Percentiles rank a stretch among this genome's conserved stretches.
Conservation (phyloP, 2,797 vertebrate genomes). For the Liparis tanakae region DNA sequence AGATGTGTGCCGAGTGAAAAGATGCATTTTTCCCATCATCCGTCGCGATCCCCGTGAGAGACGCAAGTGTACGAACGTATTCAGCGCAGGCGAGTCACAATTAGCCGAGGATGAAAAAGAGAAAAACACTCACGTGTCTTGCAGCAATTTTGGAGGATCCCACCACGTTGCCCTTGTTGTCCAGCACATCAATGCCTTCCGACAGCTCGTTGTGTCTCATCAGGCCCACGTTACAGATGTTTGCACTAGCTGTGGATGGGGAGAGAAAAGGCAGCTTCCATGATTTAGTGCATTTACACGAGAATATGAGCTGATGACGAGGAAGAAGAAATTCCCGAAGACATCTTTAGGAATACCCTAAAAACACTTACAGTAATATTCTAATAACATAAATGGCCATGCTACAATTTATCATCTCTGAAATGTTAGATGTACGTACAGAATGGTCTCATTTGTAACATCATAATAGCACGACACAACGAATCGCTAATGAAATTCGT, state of each 20-base stretch:
- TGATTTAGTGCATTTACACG: not conserved
- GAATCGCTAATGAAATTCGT: too few species aligned
- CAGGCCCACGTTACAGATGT: constrained; percentile 96
- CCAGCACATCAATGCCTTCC: constrained; percentile 93
- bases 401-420: not conserved
- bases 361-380: not conserved
- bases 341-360: not conserved
- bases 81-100: not conserved
- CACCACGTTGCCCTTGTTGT: constrained; percentile 89
- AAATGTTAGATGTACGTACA: not conserved
- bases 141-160: constrained; percentile 95
- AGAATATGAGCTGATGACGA: not conserved
- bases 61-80: not conserved
- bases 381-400: not conserved
- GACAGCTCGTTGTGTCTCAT: constrained; percentile 96
- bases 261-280: not conserved
- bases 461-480: too few species aligned
- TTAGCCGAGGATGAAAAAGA: not conserved
- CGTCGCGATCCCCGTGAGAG: not conserved
- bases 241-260: constrained; percentile 88
- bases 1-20: constrained; percentile 46
- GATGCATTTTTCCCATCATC: constrained; percentile 5
- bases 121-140: constrained; percentile 85
- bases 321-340: not conserved
- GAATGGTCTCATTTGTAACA: not conserved